Conservation (phyloP, 2,113 vertebrate genomes). For the Gambusia holbrooki region DNA sequence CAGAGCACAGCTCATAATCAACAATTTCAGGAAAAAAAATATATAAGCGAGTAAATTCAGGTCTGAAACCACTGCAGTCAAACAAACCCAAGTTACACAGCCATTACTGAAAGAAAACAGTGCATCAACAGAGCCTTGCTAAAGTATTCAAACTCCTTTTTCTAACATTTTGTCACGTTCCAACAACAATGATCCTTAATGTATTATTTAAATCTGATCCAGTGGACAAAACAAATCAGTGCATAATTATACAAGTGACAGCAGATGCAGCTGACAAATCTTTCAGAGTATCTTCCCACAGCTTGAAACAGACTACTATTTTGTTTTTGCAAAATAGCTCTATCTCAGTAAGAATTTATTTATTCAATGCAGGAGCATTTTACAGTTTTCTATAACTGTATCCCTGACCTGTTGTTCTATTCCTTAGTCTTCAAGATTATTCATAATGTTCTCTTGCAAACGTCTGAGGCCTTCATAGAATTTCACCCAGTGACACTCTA, state of each 20-base stretch:
- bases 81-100: background rate
- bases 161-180: background rate
- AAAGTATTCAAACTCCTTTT: background rate
- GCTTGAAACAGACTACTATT: too few relatives aligned
- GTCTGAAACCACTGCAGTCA: constrained; percentile 11
- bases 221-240: background rate
- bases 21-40: background rate
- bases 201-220: background rate
- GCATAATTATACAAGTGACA: background rate
- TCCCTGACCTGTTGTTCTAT: background rate
- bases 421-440: background rate
- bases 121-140: background rate
- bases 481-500: background rate
- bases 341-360: too few relatives aligned
- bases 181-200: too few relatives aligned
- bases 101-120: background rate
- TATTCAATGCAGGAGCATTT: too few relatives aligned
- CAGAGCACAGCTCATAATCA: background rate
- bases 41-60: constrained; percentile 1
- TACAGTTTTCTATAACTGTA: background rate
- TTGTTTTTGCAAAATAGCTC: too few relatives aligned
- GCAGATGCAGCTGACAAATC: too few relatives aligned
- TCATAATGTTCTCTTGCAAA: background rate
- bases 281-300: too few relatives aligned
- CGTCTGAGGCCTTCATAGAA: background rate